A percentile compares a stretch with the other conserved stretches of the same genome.
Conservation (phyloP, 1,140 invertebrate genomes). For the Acromyrmex echinatior region DNA sequence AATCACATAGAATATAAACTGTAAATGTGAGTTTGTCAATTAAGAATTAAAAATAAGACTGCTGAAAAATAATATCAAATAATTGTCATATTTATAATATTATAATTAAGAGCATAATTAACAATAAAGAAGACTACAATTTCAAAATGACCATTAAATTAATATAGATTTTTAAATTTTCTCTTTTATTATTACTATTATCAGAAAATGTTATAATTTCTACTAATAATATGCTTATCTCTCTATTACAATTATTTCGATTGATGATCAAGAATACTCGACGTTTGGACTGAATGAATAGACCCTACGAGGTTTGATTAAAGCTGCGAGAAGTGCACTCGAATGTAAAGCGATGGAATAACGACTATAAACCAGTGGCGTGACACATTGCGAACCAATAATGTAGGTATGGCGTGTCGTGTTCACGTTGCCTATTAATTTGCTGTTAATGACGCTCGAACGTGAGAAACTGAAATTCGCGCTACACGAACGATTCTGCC, state of each 20-base stretch:
- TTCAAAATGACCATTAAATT: neutral
- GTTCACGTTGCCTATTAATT: constrained; percentile 58
- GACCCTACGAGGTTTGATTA: constrained; percentile 17
- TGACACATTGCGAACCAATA: constrained; percentile 47
- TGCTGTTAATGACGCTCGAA: constrained; percentile 50
- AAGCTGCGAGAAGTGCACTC: constrained; percentile 48
- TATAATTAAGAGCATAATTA: neutral
- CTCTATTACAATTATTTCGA: constrained; percentile 25
- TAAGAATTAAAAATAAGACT: neutral
- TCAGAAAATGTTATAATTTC: neutral
- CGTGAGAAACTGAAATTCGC: constrained; percentile 15
- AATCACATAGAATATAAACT: neutral
- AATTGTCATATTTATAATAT: neutral
- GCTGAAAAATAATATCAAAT: neutral
- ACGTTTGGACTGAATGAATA: constrained; percentile 7
- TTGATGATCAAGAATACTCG: constrained; percentile 31
- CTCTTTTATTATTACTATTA: constrained; percentile 4
- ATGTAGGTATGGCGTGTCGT: constrained; percentile 24
- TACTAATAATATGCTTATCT: neutral
- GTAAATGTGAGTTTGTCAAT: neutral
- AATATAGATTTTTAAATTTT: neutral
- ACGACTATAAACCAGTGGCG: constrained; percentile 43
- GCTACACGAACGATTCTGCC: constrained; percentile 2
- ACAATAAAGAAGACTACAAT: neutral
- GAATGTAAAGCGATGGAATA: constrained; percentile 51